Base-by-base conservation (phyloP, 2,113 vertebrate genomes). In the Phrynocephalus versicolor region DNA sequence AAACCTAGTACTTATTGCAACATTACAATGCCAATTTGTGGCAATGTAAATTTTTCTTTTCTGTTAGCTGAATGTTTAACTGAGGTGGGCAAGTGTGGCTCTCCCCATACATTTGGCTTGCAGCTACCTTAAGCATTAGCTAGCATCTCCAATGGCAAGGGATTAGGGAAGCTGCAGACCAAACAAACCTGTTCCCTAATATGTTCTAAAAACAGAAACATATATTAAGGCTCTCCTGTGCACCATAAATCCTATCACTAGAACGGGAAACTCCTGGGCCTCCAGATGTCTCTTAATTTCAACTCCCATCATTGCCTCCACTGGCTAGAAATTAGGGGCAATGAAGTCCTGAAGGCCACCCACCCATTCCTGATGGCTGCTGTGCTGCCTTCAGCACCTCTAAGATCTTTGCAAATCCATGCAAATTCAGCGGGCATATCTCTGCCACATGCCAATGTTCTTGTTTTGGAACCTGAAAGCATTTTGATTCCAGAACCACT, bases 381-480 rank as follows among this genome's bases (percentile, higher is more conserved):
- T 58, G 99, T 98, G 0, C 97, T 97, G 0, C 99, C 98, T 0
- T 98, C 98, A 1, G 98, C 99, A 93, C 98, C 97, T 77, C 98
- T 99, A 64, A 99, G 96, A 87, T 99, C 98, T 15, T 98, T 92
- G 91, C 98, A 99, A 94, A 99, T 99, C 1, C 98, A 97, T 1
- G 98, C 98, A 3, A 99, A 99, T 88, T 99, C 98, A 0, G 97
- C 98, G 1, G 98, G 98, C 2, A 98, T 98, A 99, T 99, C 90
- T 98, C 99, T 87, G 98, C 97, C 57, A 98, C 98, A 55, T 98
- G 99, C 77, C 98, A 99, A 87, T 99, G 99, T 80, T 98, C 98
- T 71, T 99, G 98, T 87, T 99, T 98, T 57, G 98, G 98, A 90
- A 99, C 98, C 82, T 98, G 98, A 58, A 99, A 97, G 92, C 99